Percentiles rank a stretch among this genome's conserved stretches.
Evolutionary conservation across 2,888 invertebrate species (phyloP).

Genomic region (Heterodera filipjevi): DNA sequence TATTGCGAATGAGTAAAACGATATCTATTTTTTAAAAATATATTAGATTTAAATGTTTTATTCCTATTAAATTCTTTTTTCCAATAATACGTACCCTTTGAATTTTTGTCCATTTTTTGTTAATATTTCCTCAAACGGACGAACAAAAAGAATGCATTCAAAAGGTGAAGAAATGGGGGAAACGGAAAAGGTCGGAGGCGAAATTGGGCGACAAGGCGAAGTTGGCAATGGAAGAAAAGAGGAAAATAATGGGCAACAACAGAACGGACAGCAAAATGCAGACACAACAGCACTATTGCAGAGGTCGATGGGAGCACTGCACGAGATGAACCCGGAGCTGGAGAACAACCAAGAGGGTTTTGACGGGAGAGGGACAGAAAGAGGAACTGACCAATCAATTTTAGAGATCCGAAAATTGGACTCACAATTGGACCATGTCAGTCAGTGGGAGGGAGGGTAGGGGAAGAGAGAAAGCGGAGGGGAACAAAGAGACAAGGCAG

Average conservation of each 20-base stretch:
- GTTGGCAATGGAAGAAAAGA: background rate
- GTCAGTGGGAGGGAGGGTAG: background rate
- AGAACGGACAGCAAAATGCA: background rate
- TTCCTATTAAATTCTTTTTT: no score
- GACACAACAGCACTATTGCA: slow-evolving; percentile 4
- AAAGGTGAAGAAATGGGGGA: background rate
- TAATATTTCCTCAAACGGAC: background rate
- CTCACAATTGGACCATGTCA: slow-evolving; percentile 60
- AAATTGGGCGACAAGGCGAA: background rate
- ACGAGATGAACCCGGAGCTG: slow-evolving; percentile 52
- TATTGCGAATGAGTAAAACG: no score
- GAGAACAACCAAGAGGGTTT: slow-evolving; percentile 60
- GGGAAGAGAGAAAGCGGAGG: background rate
- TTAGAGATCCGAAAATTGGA: slow-evolving; percentile 63
- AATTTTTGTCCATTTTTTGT: no score
- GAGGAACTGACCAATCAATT: slow-evolving; percentile 33
- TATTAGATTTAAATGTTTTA: no score
- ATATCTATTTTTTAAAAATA: no score
- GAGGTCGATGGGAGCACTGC: slow-evolving; percentile 50
- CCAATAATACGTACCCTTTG: no score
- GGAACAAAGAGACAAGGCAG: no score
- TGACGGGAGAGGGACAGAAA: background rate
- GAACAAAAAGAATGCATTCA: background rate
- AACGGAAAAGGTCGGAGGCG: background rate
- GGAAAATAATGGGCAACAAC: background rate